Conservation (phyloP, 2,888 invertebrate species). For the Idaea biselata region DNA sequence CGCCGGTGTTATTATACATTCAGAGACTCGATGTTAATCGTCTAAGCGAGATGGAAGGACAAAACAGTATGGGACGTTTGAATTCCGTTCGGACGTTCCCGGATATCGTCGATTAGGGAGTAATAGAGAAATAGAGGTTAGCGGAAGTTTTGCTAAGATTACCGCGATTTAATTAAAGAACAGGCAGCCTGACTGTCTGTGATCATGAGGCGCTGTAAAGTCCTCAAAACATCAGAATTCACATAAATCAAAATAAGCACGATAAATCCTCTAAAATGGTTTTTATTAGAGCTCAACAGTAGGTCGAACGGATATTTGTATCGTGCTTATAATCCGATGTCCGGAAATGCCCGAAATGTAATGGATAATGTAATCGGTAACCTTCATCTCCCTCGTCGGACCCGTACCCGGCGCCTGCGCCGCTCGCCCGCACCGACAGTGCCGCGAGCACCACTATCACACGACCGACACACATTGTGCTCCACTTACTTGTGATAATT, state of each 20-base stretch:
- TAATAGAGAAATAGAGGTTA: background rate
- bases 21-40: slow-evolving; percentile 53
- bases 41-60: slow-evolving; percentile 40
- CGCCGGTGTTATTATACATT: slow-evolving; percentile 37
- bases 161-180: too few relatives aligned
- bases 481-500: background rate
- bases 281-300: too few relatives aligned
- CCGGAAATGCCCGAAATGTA: background rate
- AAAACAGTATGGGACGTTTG: slow-evolving; percentile 39
- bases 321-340: slow-evolving; percentile 26
- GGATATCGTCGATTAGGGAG: slow-evolving; percentile 17
- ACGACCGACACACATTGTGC: slow-evolving; percentile 39
- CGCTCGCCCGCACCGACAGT: slow-evolving; percentile 42
- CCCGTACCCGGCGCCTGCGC: slow-evolving; percentile 19
- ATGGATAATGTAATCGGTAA: slow-evolving; percentile 28
- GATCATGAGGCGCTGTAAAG: too few relatives aligned
- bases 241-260: background rate
- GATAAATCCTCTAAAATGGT: too few relatives aligned
- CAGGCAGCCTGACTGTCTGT: too few relatives aligned
- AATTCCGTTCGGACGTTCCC: slow-evolving; percentile 33
- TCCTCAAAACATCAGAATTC: too few relatives aligned
- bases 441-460: slow-evolving; percentile 41
- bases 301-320: slow-evolving; percentile 5
- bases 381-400: slow-evolving; percentile 37
- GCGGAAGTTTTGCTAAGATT: background rate